Base-by-base conservation (phyloP, 2,888 invertebrate species). In the Phyllotreta striolata region DNA sequence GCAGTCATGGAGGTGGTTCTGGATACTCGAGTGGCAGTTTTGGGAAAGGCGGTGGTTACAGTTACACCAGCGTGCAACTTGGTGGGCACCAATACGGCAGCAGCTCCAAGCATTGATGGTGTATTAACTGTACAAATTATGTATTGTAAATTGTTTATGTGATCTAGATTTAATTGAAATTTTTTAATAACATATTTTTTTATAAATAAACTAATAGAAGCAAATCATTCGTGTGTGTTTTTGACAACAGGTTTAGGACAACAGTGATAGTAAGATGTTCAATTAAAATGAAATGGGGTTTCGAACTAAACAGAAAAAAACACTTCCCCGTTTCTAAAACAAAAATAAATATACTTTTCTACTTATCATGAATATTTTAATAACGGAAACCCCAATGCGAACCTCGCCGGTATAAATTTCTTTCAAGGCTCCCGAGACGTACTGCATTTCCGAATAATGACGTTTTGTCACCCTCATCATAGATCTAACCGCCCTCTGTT, bases 41-140 rank as follows among this genome's bases (percentile, higher is more conserved):
- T 67, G 73, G 72, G 61, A 74, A 73, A 59, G 66, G 76, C 62
- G 74, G 78, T 64, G 74, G 78, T 64, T 69, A 72, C 70, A 72
- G 78, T 65, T 78, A 73, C 55, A 70, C 76, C 56, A 77, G 74
- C 65, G 71, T 78, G 64, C 74, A 76, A 58, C 58, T 77, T 64
- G 78, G 78, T 65, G 71, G 71, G 64, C 72, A 71, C 67, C 66
- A 70, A 54, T 73, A 70, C 44, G 73, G 71, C 60, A 73, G 68
- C 72, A 73, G 71, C 67, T 72, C 71, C 69, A 70, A 71, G 64
- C 69, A 71, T 72, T 52, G 55, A 41, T 8, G 12, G 49, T 52
- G 9, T 12, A 13, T 8, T 14, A 51, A 52, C 38, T 52, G 52
- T 52, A 52, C 24, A 24, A 3, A 24, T 24, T 3, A n/a, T n/a